These are phyloP conservation scores for Oxystoma pomonae DNA, from an alignment of 2,888 invertebrate genomes.

Conservation along the genomic window DNA sequence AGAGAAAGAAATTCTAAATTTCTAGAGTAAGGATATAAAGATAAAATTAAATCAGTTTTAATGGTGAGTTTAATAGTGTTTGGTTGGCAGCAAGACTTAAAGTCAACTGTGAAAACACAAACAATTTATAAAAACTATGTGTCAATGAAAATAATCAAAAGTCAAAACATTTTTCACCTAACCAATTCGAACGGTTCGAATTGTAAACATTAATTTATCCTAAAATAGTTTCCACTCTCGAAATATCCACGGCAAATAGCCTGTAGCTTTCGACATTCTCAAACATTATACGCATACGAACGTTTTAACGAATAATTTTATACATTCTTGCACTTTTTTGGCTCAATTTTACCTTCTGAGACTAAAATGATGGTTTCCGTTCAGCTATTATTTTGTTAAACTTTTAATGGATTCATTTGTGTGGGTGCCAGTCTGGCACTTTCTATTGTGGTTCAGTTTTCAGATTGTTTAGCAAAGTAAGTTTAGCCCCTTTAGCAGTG, in stretches of 20 bases:
- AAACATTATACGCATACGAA: slow-evolving; percentile 12
- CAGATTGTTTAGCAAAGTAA: too few relatives aligned
- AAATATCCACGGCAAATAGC: neutral
- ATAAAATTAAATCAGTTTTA: slow-evolving; percentile 26
- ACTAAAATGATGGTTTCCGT: too few relatives aligned
- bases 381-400: too few relatives aligned
- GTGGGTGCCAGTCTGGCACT: too few relatives aligned
- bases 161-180: slow-evolving; percentile 31
- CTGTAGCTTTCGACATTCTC: slow-evolving; percentile 3
- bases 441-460: too few relatives aligned
- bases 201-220: slow-evolving; percentile 25
- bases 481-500: too few relatives aligned
- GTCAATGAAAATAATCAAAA: slow-evolving; percentile 32
- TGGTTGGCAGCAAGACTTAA: slow-evolving; percentile 28
- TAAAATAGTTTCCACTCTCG: slow-evolving; percentile 22
- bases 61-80: slow-evolving; percentile 30
- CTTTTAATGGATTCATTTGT: too few relatives aligned
- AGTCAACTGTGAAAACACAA: slow-evolving; percentile 32
- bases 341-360: too few relatives aligned
- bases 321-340: too few relatives aligned
- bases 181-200: slow-evolving; percentile 23
- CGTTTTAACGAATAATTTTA: slow-evolving; percentile 5
- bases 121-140: slow-evolving; percentile 31
- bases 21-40: slow-evolving; percentile 19
- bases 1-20: neutral